phyloP scores from a whole-genome alignment of 2,797 vertebrate species.

The Lepilemur septentrionalis region DNA sequence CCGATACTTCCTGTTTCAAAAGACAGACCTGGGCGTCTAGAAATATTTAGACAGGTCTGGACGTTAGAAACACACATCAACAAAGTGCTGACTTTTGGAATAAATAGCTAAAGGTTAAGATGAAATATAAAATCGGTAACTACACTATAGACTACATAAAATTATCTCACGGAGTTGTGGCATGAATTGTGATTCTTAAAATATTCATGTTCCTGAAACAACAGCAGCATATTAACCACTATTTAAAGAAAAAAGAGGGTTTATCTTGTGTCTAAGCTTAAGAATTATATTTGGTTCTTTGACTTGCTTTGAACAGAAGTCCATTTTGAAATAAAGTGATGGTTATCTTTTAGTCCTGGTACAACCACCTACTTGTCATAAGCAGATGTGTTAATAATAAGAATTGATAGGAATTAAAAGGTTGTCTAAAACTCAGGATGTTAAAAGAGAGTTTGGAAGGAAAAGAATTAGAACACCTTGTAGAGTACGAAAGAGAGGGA shows the following conservation, averaged over 20 bases:
- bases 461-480: neutral
- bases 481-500: fast-evolving
- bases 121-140: neutral
- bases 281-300: neutral
- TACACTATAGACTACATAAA: no score
- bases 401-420: neutral
- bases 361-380: neutral
- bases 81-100: neutral
- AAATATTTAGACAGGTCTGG: neutral
- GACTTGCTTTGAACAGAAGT: neutral
- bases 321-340: neutral
- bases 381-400: neutral
- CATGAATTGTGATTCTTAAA: neutral
- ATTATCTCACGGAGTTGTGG: neutral
- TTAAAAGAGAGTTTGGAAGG: neutral
- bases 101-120: neutral
- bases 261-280: no score
- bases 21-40: neutral
- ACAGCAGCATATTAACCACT: neutral
- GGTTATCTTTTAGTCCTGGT: neutral
- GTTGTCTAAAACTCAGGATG: neutral
- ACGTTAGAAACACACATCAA: neutral
- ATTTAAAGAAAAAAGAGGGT: neutral
- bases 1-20: no score
- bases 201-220: neutral